phyloP scores from a whole-genome alignment of 1,140 invertebrate species.

The Pseudomyrmex flavicornis region DNA sequence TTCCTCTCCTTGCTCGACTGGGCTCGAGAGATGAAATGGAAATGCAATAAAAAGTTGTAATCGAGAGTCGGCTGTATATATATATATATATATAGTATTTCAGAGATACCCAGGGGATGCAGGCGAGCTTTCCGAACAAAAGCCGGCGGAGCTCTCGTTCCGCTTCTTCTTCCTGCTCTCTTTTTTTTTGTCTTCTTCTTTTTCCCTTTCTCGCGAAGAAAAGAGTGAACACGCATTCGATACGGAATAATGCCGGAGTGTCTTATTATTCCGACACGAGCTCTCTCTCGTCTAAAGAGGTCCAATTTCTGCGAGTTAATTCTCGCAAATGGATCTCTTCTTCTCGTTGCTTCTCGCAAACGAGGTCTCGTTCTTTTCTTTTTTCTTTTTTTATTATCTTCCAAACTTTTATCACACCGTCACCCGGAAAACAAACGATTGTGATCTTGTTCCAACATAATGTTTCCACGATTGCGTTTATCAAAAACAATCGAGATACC shows the following conservation, averaged over 20 bases:
- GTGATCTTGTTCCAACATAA: neutral
- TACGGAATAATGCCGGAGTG: conserved; percentile 55
- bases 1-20: conserved; percentile 60
- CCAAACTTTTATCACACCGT: neutral
- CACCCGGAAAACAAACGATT: neutral
- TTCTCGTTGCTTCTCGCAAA: conserved; percentile 41
- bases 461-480: conserved; percentile 1
- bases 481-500: neutral
- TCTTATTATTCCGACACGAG: conserved; percentile 64
- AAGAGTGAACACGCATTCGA: conserved; percentile 61
- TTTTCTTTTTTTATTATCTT: conserved; percentile 24
- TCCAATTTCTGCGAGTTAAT: conserved; percentile 68
- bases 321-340: conserved; percentile 41
- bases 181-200: neutral
- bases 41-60: conserved; percentile 85
- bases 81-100: conserved; percentile 12
- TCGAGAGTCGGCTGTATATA: conserved; percentile 68
- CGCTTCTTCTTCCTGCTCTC: neutral
- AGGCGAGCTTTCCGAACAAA: conserved; percentile 10
- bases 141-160: conserved; percentile 31
- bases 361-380: neutral
- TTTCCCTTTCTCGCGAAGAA: conserved; percentile 5
- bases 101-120: conserved; percentile 7
- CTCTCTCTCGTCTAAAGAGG: conserved; percentile 58
- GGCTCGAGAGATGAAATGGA: conserved; percentile 79